Evolutionary conservation across 2,797 vertebrate species (phyloP).

Genomic region (Limosa lapponica): DNA sequence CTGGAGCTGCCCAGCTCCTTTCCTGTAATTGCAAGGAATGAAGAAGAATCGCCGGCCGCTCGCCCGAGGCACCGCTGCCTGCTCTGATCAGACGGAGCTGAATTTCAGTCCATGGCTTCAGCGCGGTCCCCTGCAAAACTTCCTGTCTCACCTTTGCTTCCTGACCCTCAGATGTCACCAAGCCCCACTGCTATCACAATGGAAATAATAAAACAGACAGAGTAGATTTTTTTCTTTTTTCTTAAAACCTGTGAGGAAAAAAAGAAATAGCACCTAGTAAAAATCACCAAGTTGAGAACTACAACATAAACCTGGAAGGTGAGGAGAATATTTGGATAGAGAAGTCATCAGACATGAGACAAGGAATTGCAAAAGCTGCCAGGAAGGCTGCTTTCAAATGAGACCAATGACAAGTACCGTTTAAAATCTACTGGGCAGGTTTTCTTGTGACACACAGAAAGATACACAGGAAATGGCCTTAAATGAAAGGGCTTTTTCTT

Average conservation of each 20-base stretch:
- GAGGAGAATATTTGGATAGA: neutral
- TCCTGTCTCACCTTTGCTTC: neutral
- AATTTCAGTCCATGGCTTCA: neutral
- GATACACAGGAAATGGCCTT: rapidly evolving
- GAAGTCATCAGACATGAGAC: neutral
- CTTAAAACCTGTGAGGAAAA: neutral
- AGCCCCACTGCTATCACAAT: neutral
- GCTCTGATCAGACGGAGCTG: neutral
- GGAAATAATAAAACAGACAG: neutral
- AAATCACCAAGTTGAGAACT: neutral
- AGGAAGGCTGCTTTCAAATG: neutral
- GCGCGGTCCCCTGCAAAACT: neutral
- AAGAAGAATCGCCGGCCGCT: neutral
- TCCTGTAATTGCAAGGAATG: neutral
- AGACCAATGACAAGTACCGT: neutral
- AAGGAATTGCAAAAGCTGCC: neutral
- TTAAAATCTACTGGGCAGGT: neutral
- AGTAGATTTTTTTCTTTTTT: neutral
- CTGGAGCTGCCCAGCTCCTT: neutral
- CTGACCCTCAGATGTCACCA: neutral
- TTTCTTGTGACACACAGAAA: neutral
- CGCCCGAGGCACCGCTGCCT: neutral
- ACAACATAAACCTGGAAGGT: neutral
- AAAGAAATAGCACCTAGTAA: neutral
- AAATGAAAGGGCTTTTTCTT: neutral